Evolutionary conservation across 2,888 invertebrate genomes (phyloP), one percentile per base, ranked within the genome.

Genomic region (Ichneumon xanthorius): DNA sequence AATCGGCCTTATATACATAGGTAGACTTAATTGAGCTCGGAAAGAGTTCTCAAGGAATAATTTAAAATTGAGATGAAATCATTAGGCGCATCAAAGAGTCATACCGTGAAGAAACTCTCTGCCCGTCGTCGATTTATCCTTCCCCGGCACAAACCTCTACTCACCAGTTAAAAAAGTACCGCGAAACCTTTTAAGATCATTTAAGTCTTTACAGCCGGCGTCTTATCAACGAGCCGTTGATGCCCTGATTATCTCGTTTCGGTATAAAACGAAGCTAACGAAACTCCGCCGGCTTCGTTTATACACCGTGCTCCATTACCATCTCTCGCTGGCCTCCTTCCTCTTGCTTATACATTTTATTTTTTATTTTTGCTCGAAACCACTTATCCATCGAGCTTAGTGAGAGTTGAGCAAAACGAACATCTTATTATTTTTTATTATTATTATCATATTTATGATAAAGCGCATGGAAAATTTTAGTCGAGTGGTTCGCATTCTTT

Each of bases 111-210:
- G 48, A 63, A 71, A 71, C 55, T 79, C 63, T 71, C 63, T 37
- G 37, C 50, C 40, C 14, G 22, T 53, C 61, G 30, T 30, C n/a
- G 71, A 50, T 79, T 79, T 63, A 22, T 67, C 67, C 37, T 63
- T 30, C 33, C 33, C 5, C 33, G 16, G 14, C 30, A 2, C 1
- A 30, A 33, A 6, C 53, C 53, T 65, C 19, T 11, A 33, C 61
- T 53, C 48, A 45, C 63, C 37, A 72, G 50, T 72, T 53, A 61
- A 71, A 72, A 61, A 65, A 65, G 71, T 53, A 72, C 65, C 26
- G 72, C 63, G 33, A 65, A 80, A 72, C 78, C 68, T 78, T 78
- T 78, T 68, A 78, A 78, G 78, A 68, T 78, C 55, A 37, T 37
- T 58, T 55, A 11, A 37, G 55, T 19, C 19, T 55, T 53, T 53